Percentiles rank a stretch among this genome's conserved stretches.
Conservation (phyloP, 2,797 vertebrate species). For the Myotis myotis region DNA sequence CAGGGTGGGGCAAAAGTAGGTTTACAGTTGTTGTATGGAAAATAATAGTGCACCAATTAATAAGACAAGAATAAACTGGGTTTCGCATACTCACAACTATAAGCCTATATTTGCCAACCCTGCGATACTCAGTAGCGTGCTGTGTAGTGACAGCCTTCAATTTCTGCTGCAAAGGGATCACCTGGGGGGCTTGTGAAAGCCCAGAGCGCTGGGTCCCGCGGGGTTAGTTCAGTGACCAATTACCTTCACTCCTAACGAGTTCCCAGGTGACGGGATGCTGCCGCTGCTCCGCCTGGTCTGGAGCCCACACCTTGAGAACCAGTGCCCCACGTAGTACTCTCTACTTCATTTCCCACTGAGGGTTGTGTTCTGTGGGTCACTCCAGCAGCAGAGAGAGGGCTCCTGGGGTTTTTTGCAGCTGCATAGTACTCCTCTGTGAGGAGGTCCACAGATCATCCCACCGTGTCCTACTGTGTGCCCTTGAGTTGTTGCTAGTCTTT, state of each 20-base stretch:
- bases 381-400: too few relatives aligned
- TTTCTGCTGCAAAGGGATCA: background rate
- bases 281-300: background rate
- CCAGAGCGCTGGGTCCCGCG: background rate
- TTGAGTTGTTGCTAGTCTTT: background rate
- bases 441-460: background rate
- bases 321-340: background rate
- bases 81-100: background rate
- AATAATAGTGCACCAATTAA: background rate
- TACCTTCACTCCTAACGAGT: background rate
- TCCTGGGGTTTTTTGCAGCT: background rate
- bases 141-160: background rate
- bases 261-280: background rate
- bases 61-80: background rate
- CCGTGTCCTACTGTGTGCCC: background rate
- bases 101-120: too few relatives aligned
- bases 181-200: background rate
- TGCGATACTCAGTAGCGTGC: accelerated
- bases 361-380: background rate
- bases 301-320: background rate
- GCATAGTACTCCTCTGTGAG: background rate
- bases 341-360: background rate
- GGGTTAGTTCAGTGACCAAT: background rate
- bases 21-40: background rate
- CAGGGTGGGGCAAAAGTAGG: background rate